Evolutionary conservation across 2,797 vertebrate species (phyloP).

Genomic region (Onychomys arenicola): DNA sequence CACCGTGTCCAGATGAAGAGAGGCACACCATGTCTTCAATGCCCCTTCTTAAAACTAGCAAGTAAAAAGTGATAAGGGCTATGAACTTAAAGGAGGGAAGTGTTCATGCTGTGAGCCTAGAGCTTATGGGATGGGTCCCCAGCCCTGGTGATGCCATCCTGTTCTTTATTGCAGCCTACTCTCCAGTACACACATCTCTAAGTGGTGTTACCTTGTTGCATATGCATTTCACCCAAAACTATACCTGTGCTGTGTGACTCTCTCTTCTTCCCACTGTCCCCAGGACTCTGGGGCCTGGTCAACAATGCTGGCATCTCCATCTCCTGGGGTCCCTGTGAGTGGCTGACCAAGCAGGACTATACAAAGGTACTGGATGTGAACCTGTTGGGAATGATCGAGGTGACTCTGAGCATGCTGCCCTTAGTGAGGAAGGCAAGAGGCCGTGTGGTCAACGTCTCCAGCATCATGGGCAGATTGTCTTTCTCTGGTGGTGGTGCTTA

Average conservation of each 20-base stretch:
- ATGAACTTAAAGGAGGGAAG: neutral
- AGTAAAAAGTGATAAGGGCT: neutral
- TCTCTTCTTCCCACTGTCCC: neutral
- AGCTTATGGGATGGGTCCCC: neutral
- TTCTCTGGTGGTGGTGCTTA: slow-evolving; percentile 69
- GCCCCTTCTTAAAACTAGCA: neutral
- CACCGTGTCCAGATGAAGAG: neutral
- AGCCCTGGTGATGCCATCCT: neutral
- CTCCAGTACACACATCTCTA: neutral
- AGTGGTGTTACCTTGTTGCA: too few species aligned
- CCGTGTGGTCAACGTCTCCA: slow-evolving; percentile 81
- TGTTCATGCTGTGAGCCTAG: neutral
- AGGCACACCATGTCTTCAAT: neutral
- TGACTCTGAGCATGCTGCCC: slow-evolving; percentile 83
- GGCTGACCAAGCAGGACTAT: slow-evolving; percentile 85
- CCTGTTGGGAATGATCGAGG: slow-evolving; percentile 84
- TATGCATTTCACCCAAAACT: neutral
- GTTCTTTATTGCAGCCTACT: neutral
- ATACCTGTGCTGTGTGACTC: too few species aligned
- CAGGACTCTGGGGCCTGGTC: slow-evolving; percentile 88
- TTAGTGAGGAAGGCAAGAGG: slow-evolving; percentile 79
- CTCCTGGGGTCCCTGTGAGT: slow-evolving; percentile 63
- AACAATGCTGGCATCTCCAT: slow-evolving; percentile 80
- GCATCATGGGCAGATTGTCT: slow-evolving; percentile 42
- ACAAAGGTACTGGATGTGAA: slow-evolving; percentile 82